Conservation (phyloP, 1,140 invertebrate genomes). For the Pinna nobilis region DNA sequence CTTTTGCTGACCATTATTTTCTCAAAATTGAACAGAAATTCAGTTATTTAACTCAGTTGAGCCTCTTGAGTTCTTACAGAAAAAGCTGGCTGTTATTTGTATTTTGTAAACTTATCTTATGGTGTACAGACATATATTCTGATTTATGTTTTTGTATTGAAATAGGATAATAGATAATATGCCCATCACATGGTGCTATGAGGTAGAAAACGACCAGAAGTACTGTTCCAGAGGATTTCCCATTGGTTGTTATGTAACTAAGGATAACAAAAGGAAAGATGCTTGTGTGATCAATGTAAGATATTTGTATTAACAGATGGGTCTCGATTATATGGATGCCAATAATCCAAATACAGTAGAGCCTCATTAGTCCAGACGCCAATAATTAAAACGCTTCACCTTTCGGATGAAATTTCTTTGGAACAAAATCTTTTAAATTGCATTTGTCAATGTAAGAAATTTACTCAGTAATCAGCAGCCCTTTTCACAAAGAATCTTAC, state of each 20-base stretch:
- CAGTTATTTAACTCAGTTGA: not conserved
- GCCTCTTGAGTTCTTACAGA: too few relatives aligned
- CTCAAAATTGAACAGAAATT: not conserved
- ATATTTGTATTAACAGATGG: not conserved
- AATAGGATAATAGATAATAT: constrained; percentile 90
- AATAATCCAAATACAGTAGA: too few relatives aligned
- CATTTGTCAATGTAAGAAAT: too few relatives aligned
- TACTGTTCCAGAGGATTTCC: constrained; percentile 97
- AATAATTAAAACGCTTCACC: too few relatives aligned
- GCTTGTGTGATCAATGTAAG: constrained; percentile 67
- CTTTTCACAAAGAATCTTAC: too few relatives aligned
- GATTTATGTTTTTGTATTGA: constrained; percentile 40
- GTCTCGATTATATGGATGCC: not conserved
- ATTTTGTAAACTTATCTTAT: not conserved
- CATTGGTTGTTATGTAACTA: constrained; percentile 93
- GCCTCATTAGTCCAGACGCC: too few relatives aligned
- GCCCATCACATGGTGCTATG: constrained; percentile 95
- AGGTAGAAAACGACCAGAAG: constrained; percentile 84
- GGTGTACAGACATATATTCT: not conserved
- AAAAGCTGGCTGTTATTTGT: too few relatives aligned
- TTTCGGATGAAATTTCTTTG: too few relatives aligned
- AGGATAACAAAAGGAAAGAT: constrained; percentile 78
- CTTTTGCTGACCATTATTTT: too few relatives aligned
- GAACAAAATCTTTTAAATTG: too few relatives aligned
- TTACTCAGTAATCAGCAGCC: too few relatives aligned